Base-by-base conservation (phyloP, 2,797 vertebrate species). In the Geotrypetes seraphini region DNA sequence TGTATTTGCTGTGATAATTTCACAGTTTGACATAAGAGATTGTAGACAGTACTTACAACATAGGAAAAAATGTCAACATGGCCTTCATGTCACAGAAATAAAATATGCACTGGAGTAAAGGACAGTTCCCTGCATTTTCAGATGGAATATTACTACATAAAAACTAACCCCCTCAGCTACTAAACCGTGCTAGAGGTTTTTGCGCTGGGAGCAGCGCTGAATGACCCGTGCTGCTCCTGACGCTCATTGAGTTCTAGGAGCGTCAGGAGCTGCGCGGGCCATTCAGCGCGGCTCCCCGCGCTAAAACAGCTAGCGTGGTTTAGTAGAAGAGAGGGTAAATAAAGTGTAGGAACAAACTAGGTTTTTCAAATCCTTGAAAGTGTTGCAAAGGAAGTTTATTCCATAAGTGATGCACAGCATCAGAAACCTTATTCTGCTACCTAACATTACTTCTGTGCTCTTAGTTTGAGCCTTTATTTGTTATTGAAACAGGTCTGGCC, bases 381-480 rank as follows among this genome's bases (percentile, higher is more conserved):
- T 26, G 35, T 33, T 14, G 25, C 23, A 19, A 49, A 35, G 60
- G 23, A 28, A 0, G 3, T 50, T 50, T 34, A 29, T 12, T 50
- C 7, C 32, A n/a, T 5, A 7, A 15, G 29, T 15, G 60, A 65
- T 41, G 60, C 45, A 57, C 53, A 44, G 67, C 57, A 44, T 48
- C 48, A 40, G 1, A 5, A 30, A 23, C 51, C 55, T 26, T 27
- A 34, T 43, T 50, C 34, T 29, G 42, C 38, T 27, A 50, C 41
- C 4, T 13, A 39, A 10, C 5, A 49, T 25, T 35, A 43, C 48
- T 24, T 50, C 33, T 40, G 50, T 43, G 55, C 66, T 63, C 16
- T 16, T 7, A 24, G 6, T 47, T 44, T 22, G 36, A 32, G 14
- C 4, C 22, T 36, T 48, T 34, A 43, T 17, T 47, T 24, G 13